Percentiles rank a stretch among this genome's conserved stretches.
Evolutionary conservation across 1,140 invertebrate genomes (phyloP).

Genomic region (Trigoniulus corallinus): DNA sequence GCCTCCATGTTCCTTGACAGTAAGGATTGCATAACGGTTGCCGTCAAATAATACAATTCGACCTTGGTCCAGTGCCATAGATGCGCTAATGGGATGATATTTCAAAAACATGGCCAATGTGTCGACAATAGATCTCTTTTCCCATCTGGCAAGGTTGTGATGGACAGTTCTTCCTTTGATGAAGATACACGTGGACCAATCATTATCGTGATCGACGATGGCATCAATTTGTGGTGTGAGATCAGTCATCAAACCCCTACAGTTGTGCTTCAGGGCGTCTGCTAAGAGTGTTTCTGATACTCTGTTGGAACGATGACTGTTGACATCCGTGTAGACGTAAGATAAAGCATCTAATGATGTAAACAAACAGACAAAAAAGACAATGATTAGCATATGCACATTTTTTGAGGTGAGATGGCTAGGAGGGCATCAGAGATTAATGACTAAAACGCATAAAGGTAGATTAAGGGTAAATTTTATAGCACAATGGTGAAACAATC

Average conservation of each 20-base stretch:
- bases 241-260: conserved; percentile 8
- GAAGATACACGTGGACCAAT: conserved; percentile 11
- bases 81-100: conserved; percentile 7
- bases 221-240: conserved; percentile 7
- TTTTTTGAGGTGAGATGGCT: too few species aligned
- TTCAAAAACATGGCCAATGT: conserved; percentile 10
- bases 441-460: too few species aligned
- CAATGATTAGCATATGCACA: too few species aligned
- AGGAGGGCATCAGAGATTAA: too few species aligned
- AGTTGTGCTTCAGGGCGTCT: conserved; percentile 7
- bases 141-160: conserved; percentile 9
- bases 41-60: conserved; percentile 5
- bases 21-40: conserved; percentile 7
- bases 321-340: conserved; percentile 6
- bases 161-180: conserved; percentile 8
- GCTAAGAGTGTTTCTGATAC: conserved; percentile 2
- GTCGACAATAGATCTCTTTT: conserved; percentile 10
- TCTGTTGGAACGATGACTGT: neutral
- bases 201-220: conserved; percentile 10
- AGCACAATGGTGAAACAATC: too few species aligned
- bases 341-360: conserved; percentile 3
- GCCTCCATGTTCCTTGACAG: conserved; percentile 8
- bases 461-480: too few species aligned
- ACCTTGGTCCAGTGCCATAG: conserved; percentile 6
- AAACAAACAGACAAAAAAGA: too few species aligned